A percentile compares a stretch with the other conserved stretches of the same genome.
These are phyloP conservation scores for Schizaphis graminum DNA, from an alignment of 2,888 invertebrate genomes.

Conservation along the genomic window DNA sequence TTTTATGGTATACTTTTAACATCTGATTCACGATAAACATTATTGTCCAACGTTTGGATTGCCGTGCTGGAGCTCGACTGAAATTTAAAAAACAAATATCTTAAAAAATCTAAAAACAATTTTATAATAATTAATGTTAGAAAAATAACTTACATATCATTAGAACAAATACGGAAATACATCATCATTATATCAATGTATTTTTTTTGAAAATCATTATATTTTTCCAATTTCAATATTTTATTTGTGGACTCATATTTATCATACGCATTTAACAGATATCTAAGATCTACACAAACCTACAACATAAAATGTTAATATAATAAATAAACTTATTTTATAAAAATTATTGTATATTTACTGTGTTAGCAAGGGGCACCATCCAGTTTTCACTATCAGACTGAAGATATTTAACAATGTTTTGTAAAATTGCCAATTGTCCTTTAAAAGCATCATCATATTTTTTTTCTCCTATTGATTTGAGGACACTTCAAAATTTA, in stretches of 20 bases:
- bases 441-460: conserved; percentile 62
- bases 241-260: conserved; percentile 41
- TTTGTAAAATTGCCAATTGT: conserved; percentile 58
- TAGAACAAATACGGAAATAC: conserved; percentile 63
- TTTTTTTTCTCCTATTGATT: conserved; percentile 50
- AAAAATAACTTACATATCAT: conserved; percentile 43
- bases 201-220: conserved; percentile 64
- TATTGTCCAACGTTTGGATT: conserved; percentile 57
- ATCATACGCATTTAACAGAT: conserved; percentile 50
- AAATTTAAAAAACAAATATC: not conserved
- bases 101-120: not conserved
- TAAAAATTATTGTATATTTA: not conserved
- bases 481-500: conserved; percentile 46
- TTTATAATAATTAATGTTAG: not conserved
- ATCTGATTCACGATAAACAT: conserved; percentile 64
- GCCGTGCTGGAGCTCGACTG: conserved; percentile 40
- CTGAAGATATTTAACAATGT: conserved; percentile 61
- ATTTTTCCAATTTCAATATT: conserved; percentile 45
- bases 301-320: not conserved
- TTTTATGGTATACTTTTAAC: conserved; percentile 62
- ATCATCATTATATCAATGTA: conserved; percentile 61
- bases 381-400: conserved; percentile 63
- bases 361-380: conserved; percentile 58
- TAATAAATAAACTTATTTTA: not conserved
- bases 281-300: conserved; percentile 63